Evolutionary conservation across 37 sponge, comb jelly and placozoan genomes (phyloP).

Genomic region (Cliona cf. orientalis): DNA sequence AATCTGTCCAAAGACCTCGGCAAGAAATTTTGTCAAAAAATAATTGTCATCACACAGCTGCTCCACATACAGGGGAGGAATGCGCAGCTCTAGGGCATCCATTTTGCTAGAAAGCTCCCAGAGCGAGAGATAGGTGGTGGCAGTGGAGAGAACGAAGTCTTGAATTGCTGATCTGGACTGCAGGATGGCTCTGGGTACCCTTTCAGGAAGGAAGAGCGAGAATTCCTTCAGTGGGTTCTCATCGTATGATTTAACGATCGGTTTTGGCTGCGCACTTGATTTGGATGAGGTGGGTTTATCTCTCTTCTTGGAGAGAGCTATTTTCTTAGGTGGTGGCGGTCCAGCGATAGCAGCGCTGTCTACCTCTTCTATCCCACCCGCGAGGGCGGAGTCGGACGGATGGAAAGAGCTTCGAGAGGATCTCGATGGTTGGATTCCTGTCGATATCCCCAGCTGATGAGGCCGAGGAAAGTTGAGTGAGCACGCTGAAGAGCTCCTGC

Average conservation of each 20-base stretch:
- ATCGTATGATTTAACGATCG: conserved; percentile 20
- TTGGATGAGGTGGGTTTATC: not conserved
- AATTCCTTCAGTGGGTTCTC: conserved; percentile 27
- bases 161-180: conserved; percentile 4
- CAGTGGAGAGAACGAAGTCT: conserved; percentile 13
- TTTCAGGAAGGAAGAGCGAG: conserved; percentile 23
- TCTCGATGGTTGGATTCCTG: not conserved
- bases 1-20: not conserved
- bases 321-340: conserved; percentile 22
- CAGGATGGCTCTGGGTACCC: conserved; percentile 21
- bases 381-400: no score
- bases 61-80: conserved; percentile 9
- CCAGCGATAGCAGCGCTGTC: not conserved
- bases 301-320: not conserved
- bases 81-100: conserved; percentile 27
- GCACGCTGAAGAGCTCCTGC: not conserved
- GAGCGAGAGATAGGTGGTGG: conserved; percentile 27
- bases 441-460: conserved; percentile 18
- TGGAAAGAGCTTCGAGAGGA: not conserved
- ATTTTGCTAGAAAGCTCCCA: conserved; percentile 24
- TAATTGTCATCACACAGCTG: not conserved
- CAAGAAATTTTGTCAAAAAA: conserved; percentile 14
- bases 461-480: conserved; percentile 13
- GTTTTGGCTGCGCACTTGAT: no score
- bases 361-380: not conserved